These are phyloP conservation scores for Anisognathus igniventris DNA, from an alignment of 2,797 vertebrate genomes.

Conservation along the genomic window DNA sequence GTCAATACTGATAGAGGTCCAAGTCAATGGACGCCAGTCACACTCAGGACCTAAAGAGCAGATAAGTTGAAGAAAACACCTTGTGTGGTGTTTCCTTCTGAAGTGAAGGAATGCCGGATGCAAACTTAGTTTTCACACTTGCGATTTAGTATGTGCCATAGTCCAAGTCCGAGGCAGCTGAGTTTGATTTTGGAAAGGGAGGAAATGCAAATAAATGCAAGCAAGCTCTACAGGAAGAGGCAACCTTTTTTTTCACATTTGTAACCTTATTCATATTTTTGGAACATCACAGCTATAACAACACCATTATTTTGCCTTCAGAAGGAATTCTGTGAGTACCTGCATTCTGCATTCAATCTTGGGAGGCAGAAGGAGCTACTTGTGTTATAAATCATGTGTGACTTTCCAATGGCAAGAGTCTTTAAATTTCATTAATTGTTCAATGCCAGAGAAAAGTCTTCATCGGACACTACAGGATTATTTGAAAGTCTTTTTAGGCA, in stretches of 20 bases:
- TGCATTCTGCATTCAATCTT: neutral
- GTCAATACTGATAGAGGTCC: neutral
- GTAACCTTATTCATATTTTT: neutral
- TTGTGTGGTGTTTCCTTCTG: neutral
- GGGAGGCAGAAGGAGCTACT: neutral
- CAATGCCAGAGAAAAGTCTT: neutral
- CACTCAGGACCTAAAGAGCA: neutral
- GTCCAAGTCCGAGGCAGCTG: neutral
- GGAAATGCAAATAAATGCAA: neutral
- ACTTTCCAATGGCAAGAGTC: neutral
- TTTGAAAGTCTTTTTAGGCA: neutral
- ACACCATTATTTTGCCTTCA: neutral
- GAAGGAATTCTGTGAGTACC: neutral
- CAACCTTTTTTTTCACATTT: neutral
- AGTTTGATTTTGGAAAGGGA: neutral
- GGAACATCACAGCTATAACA: neutral
- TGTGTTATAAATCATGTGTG: neutral
- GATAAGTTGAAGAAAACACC: neutral
- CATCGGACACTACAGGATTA: fast-evolving
- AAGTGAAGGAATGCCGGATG: neutral
- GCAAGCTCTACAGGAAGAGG: neutral
- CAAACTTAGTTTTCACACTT: neutral
- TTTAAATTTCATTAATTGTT: neutral
- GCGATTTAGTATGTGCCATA: neutral
- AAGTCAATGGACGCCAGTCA: neutral